Conservation (phyloP, 2,797 vertebrate genomes). For the Chiroxiphia lanceolata region DNA sequence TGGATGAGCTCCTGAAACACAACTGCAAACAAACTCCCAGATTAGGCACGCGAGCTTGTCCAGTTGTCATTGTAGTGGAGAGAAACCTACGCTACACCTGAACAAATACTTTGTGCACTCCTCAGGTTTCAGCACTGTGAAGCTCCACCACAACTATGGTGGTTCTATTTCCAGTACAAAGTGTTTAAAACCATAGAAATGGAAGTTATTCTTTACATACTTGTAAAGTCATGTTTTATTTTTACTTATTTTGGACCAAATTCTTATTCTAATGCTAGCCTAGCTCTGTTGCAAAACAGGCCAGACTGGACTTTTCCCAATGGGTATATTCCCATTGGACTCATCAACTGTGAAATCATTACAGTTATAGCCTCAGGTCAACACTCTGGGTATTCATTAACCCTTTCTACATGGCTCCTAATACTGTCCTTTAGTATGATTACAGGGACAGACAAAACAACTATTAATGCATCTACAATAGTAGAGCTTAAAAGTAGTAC, state of each 20-base stretch:
- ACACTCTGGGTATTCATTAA: neutral
- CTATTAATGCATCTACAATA: neutral
- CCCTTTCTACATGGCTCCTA: neutral
- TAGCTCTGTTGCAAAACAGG: neutral
- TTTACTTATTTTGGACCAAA: neutral
- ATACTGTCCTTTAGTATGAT: neutral
- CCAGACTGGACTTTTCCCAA: neutral
- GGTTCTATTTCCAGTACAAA: neutral
- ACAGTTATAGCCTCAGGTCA: neutral
- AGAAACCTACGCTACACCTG: neutral
- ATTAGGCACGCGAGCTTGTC: neutral
- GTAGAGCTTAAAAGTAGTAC: neutral
- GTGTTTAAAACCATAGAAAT: neutral
- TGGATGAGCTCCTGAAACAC: neutral
- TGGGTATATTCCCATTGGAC: neutral
- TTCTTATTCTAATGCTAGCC: neutral
- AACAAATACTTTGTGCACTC: neutral
- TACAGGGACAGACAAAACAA: neutral
- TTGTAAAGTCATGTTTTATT: neutral
- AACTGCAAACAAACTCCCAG: neutral
- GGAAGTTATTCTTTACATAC: neutral
- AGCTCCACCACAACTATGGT: neutral
- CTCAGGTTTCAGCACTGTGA: neutral
- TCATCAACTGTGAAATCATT: neutral
- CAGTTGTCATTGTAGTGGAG: rapidly evolving